Evolutionary conservation across 1,140 invertebrate genomes (phyloP).

Genomic region (Drosophila miranda): DNA sequence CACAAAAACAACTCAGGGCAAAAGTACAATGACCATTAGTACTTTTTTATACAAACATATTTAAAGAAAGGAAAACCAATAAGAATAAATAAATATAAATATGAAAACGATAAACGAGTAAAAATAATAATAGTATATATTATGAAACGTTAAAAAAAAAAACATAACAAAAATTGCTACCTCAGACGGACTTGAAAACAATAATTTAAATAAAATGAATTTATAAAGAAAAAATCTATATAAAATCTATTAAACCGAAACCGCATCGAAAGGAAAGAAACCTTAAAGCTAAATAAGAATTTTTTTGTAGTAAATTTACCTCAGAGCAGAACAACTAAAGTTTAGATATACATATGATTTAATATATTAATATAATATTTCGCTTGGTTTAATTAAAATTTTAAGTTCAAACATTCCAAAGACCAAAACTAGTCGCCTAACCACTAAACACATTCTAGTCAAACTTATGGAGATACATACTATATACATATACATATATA

Average conservation of each 20-base stretch:
- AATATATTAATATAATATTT: conserved; percentile 16
- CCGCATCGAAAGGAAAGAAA: conserved; percentile 21
- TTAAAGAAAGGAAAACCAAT: conserved; percentile 47
- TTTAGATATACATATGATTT: conserved; percentile 26
- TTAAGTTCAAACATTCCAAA: conserved; percentile 61
- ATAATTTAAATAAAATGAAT: conserved; percentile 78
- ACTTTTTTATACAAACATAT: conserved; percentile 66
- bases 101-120: conserved; percentile 15
- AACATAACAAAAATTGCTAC: conserved; percentile 67
- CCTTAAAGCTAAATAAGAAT: conserved; percentile 35
- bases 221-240: conserved; percentile 55
- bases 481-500: conserved; percentile 8
- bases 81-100: conserved; percentile 40
- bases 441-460: conserved; percentile 61
- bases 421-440: conserved; percentile 62
- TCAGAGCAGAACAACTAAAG: conserved; percentile 31
- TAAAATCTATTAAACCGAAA: conserved; percentile 28
- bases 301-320: conserved; percentile 71
- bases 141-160: conserved; percentile 40
- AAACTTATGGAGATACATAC: conserved; percentile 42
- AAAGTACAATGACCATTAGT: conserved; percentile 82
- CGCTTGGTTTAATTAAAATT: conserved; percentile 42
- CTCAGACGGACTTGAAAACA: conserved; percentile 81
- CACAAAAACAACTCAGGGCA: conserved; percentile 77
- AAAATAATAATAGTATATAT: conserved; percentile 44